phyloP scores from a whole-genome alignment of 37 sponge, comb jelly and placozoan genomes.

The Eunapius fragilis region DNA sequence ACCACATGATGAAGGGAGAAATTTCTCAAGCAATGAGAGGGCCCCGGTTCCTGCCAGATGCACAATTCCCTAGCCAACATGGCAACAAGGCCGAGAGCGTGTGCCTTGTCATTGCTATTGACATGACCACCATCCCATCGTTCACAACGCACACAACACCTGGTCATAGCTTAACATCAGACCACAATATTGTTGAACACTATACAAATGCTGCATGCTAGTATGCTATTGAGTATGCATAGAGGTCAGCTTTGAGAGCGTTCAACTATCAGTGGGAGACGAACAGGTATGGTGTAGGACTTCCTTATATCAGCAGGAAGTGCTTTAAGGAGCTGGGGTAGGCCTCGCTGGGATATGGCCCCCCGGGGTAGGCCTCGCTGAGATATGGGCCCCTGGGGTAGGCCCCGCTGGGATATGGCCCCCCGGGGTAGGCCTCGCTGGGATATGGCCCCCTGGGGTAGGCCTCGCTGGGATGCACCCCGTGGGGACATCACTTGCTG shows the following conservation, averaged over 20 bases:
- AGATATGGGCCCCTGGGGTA: not conserved
- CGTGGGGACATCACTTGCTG: too few relatives aligned
- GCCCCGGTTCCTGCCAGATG: too few relatives aligned
- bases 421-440: not conserved
- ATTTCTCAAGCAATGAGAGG: too few relatives aligned
- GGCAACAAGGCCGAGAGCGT: too few relatives aligned
- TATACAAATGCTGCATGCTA: too few relatives aligned
- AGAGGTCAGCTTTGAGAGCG: not conserved
- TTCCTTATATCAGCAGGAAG: not conserved
- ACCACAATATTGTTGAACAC: too few relatives aligned
- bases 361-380: not conserved
- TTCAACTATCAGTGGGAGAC: not conserved
- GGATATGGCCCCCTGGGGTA: not conserved
- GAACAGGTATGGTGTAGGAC: not conserved
- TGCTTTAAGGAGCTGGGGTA: not conserved
- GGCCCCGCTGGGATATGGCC: not conserved
- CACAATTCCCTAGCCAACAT: too few relatives aligned
- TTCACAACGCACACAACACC: too few relatives aligned
- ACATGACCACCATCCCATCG: too few relatives aligned
- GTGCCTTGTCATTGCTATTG: too few relatives aligned
- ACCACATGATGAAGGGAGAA: too few relatives aligned
- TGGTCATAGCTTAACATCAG: too few relatives aligned
- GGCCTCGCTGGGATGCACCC: not conserved
- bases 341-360: not conserved
- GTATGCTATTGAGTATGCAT: not conserved